phyloP scores from a whole-genome alignment of 2,888 invertebrate species.

The Melanotus villosus region DNA sequence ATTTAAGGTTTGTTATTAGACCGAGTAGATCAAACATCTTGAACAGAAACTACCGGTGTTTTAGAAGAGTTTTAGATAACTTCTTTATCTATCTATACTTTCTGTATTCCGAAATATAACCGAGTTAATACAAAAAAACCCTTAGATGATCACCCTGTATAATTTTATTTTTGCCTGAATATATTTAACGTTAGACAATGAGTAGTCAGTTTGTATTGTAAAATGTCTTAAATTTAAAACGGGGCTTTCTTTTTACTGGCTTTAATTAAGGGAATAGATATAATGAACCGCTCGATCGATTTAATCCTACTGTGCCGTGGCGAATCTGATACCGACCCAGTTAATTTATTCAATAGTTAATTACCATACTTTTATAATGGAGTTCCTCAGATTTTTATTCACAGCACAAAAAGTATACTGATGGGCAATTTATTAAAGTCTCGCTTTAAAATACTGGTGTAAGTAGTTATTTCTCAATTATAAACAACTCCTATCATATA shows the following conservation, averaged over 20 bases:
- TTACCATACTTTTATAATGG: slow-evolving; percentile 60
- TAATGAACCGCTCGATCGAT: slow-evolving; percentile 67
- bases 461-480: too few relatives aligned
- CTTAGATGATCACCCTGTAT: too few relatives aligned
- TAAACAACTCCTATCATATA: too few relatives aligned
- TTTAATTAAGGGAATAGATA: slow-evolving; percentile 65
- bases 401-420: slow-evolving; percentile 29
- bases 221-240: slow-evolving; percentile 47
- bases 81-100: too few relatives aligned
- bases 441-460: not conserved
- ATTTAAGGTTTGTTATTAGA: too few relatives aligned
- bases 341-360: slow-evolving; percentile 67
- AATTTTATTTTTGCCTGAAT: too few relatives aligned
- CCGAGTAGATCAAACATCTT: too few relatives aligned
- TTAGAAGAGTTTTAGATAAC: too few relatives aligned
- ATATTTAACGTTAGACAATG: slow-evolving; percentile 32
- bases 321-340: slow-evolving; percentile 64
- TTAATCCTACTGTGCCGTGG: slow-evolving; percentile 64
- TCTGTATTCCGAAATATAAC: too few relatives aligned
- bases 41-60: too few relatives aligned
- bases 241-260: slow-evolving; percentile 56
- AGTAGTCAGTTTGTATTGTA: slow-evolving; percentile 29
- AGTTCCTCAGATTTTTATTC: slow-evolving; percentile 52
- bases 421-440: slow-evolving; percentile 11
- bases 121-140: too few relatives aligned